Conservation (phyloP, 2,888 invertebrate genomes). For the Microdon myrmicae region DNA sequence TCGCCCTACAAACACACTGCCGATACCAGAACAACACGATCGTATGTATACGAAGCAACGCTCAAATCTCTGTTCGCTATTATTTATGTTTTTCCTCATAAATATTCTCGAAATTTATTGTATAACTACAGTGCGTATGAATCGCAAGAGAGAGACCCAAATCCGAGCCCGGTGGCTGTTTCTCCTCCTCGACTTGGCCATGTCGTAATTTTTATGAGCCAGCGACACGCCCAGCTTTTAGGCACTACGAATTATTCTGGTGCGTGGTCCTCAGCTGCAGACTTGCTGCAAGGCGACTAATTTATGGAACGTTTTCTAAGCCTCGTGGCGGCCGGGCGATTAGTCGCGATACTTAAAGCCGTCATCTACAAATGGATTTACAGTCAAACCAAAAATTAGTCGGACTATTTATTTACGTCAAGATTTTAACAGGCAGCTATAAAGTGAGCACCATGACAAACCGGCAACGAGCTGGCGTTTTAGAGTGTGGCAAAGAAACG, state of each 20-base stretch:
- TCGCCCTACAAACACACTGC: conserved; percentile 7
- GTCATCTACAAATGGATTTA: too few relatives aligned
- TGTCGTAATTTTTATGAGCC: too few relatives aligned
- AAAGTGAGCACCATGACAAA: too few relatives aligned
- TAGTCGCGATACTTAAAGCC: too few relatives aligned
- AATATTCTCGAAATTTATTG: conserved; percentile 50
- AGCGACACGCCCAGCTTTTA: conserved; percentile 13
- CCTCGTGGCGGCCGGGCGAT: conserved; percentile 42
- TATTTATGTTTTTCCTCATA: conserved; percentile 50
- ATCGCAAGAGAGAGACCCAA: conserved; percentile 36
- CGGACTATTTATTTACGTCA: too few relatives aligned
- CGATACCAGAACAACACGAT: conserved; percentile 1
- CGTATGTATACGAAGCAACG: too few relatives aligned
- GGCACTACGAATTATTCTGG: conserved; percentile 2
- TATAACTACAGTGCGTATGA: conserved; percentile 46
- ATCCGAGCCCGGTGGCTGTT: conserved; percentile 17
- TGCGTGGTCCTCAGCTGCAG: conserved; percentile 26
- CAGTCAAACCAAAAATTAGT: too few relatives aligned
- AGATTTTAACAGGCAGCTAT: too few relatives aligned
- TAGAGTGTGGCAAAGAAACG: too few relatives aligned
- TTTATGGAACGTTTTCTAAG: conserved; percentile 50
- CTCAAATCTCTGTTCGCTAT: conserved; percentile 46
- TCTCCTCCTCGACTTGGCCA: not conserved
- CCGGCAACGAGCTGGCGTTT: too few relatives aligned
- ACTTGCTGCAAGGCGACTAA: conserved; percentile 46